These are phyloP conservation scores for Grallaria varia DNA, from an alignment of 2,113 vertebrate species.

Conservation along the genomic window DNA sequence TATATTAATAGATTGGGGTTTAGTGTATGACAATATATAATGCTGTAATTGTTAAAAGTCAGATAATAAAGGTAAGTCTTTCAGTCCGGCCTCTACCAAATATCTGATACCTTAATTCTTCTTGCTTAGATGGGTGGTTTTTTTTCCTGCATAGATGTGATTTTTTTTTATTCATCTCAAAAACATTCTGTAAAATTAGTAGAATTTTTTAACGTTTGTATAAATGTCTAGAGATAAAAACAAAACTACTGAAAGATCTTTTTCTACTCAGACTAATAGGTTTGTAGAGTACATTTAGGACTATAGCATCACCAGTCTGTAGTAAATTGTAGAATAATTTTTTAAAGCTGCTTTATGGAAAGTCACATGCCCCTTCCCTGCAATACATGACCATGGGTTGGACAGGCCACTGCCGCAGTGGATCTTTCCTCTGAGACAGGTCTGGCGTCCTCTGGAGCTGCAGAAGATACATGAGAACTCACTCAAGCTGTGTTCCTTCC, in stretches of 20 bases:
- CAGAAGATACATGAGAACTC: background rate
- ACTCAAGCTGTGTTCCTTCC: background rate
- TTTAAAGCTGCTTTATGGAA: background rate
- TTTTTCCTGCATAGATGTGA: background rate
- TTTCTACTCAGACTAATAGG: background rate
- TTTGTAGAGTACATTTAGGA: background rate
- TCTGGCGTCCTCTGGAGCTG: background rate
- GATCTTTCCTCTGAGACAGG: background rate
- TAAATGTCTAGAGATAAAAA: background rate
- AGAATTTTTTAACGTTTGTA: background rate
- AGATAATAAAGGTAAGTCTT: background rate
- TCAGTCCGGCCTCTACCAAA: background rate
- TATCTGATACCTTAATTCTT: background rate
- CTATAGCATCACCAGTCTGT: background rate
- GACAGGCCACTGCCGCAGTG: background rate
- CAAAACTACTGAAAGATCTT: background rate
- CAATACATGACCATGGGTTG: background rate
- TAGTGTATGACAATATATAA: background rate
- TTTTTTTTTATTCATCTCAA: background rate
- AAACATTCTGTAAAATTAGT: background rate
- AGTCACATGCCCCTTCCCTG: background rate
- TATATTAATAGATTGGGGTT: background rate
- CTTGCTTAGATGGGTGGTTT: background rate
- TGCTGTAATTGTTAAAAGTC: background rate
- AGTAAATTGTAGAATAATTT: background rate